These are phyloP conservation scores for Phylloscopus trochiloides DNA, from an alignment of 2,113 vertebrate species.

Conservation along the genomic window DNA sequence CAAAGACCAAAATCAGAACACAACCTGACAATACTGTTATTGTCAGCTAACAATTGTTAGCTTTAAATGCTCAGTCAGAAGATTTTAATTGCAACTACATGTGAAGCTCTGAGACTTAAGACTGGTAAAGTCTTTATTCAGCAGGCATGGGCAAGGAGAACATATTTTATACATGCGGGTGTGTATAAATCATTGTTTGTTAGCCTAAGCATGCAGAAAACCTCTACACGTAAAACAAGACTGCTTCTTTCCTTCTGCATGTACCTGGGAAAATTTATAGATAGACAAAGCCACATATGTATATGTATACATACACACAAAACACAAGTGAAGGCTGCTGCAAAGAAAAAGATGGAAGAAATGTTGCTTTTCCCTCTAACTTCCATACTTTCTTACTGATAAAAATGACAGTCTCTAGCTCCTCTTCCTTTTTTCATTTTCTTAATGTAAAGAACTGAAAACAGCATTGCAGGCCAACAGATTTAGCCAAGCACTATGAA, in stretches of 20 bases:
- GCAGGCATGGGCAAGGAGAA: constrained; percentile 72
- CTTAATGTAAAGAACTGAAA: background rate
- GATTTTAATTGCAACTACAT: constrained; percentile 70
- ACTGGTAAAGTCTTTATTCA: constrained; percentile 42
- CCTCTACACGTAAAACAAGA: background rate
- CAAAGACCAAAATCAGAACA: constrained; percentile 25
- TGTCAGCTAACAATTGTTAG: background rate
- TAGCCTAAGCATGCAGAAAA: constrained; percentile 17
- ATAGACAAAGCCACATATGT: background rate
- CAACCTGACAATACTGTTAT: constrained; percentile 33
- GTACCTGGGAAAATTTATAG: background rate
- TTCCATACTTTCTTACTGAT: background rate
- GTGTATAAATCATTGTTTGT: constrained; percentile 50
- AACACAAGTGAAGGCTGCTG: background rate
- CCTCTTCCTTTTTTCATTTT: background rate
- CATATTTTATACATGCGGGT: constrained; percentile 70
- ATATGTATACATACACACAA: background rate
- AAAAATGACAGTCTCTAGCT: background rate
- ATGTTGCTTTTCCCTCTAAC: background rate
- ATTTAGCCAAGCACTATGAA: background rate
- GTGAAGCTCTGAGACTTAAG: constrained; percentile 17
- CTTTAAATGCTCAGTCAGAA: constrained; percentile 64
- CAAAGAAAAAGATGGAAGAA: background rate
- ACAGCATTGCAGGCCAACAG: background rate
- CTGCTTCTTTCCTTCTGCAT: background rate